These are phyloP conservation scores for Tachysurus vachellii DNA, from an alignment of 2,113 vertebrate species.

Conservation along the genomic window DNA sequence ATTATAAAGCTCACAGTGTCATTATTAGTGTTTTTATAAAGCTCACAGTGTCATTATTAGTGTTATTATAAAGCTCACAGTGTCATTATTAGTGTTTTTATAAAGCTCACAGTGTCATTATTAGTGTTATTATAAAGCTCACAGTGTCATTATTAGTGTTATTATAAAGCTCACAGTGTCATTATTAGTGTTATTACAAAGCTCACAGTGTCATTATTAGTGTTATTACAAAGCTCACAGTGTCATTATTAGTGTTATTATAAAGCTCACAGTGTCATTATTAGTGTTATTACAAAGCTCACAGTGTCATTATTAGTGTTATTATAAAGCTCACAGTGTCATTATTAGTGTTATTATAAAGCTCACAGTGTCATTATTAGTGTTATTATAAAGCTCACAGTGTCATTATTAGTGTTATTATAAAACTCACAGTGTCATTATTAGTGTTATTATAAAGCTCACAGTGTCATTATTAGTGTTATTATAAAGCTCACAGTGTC, in stretches of 20 bases:
- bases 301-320: too few relatives aligned
- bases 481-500: background rate
- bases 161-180: background rate
- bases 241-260: background rate
- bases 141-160: background rate
- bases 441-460: background rate
- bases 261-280: background rate
- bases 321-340: too few relatives aligned
- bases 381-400: background rate
- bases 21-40: background rate
- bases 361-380: background rate
- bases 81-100: background rate
- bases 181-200: background rate
- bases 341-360: background rate
- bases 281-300: background rate
- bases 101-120: background rate
- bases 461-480: background rate
- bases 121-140: background rate
- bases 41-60: background rate
- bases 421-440: background rate
- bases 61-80: background rate
- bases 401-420: background rate
- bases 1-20: background rate
- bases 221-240: background rate
- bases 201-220: background rate